Base-by-base conservation (phyloP, 2,797 vertebrate species). In the Oreochromis grahami region DNA sequence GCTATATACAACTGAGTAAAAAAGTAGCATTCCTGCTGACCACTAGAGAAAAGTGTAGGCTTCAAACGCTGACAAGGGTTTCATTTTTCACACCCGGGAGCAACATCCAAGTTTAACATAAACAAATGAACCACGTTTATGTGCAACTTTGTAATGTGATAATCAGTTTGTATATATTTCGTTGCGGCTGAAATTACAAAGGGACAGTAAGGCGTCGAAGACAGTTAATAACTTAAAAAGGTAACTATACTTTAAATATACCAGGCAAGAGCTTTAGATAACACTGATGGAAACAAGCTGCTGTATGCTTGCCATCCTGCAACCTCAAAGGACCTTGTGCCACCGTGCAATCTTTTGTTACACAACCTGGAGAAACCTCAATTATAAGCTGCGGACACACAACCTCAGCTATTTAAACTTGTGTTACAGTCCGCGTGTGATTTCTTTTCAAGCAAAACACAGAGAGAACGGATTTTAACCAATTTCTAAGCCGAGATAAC, bases 311-410 rank as follows among this genome's bases (percentile, higher is more conserved):
- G n/a, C 36, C 43, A 1, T 32, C 26, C 45, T 50, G 45, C 70
- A 50, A 50, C 70, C 70, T 50, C 70, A 74, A 0, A 34, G 45
- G 45, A 51, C 70, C 70, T 50, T n/a, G 70, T 50, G 45, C 45
- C 2, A 74, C 45, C 13, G 12, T 34, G 70, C 53, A 78, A 51
- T 81, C 77, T 70, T 65, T 21, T 29, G 60, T 80, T 81, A 68
- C 84, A 77, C 78, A 90, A 88, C 84, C 21, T 70, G 84, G 38
- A 85, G 56, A 80, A 45, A 60, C 84, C 82, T 78, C 76, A 58
- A 50, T 82, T 79, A 38, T 79, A 52, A 72, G 52, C 78, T 80
- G 41, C 5, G 29, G 38, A 81, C 51, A 48, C 19, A 21, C 55
- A 51, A 34, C 76, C 52, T 34, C 77, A 58, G 83, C 76, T 43